Percentiles rank a stretch among this genome's conserved stretches.
phyloP scores from a whole-genome alignment of 2,888 invertebrate species.

The Brachyptera putata region DNA sequence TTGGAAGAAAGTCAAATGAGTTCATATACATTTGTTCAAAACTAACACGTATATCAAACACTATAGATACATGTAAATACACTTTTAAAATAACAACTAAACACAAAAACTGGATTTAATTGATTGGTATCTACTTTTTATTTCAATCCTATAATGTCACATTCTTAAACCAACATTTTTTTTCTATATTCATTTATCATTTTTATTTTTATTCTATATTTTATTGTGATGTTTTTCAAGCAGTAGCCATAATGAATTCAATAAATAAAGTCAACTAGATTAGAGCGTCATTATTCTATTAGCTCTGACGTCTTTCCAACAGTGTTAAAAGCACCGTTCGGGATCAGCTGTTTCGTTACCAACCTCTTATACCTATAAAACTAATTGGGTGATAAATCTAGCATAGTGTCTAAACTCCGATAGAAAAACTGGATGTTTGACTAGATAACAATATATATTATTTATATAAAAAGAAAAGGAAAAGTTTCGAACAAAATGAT shows the following conservation, averaged over 20 bases:
- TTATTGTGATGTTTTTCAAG: slow-evolving; percentile 4
- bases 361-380: background rate
- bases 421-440: slow-evolving; percentile 7
- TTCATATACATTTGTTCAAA: no score
- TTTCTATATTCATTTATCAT: background rate
- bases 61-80: no score
- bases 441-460: slow-evolving; percentile 10
- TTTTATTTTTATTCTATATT: slow-evolving; percentile 13
- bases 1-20: no score
- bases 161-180: background rate
- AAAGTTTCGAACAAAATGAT: background rate
- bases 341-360: background rate
- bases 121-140: no score
- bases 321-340: background rate
- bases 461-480: no score
- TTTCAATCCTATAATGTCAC: background rate
- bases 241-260: slow-evolving; percentile 10
- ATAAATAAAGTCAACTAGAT: slow-evolving; percentile 4
- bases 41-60: no score
- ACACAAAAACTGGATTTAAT: no score
- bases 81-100: no score
- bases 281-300: slow-evolving; percentile 18
- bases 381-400: slow-evolving; percentile 31
- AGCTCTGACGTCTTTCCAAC: background rate
- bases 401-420: slow-evolving; percentile 2